Evolutionary conservation across 2,797 vertebrate genomes (phyloP).

Genomic region (Anniella stebbinsi): DNA sequence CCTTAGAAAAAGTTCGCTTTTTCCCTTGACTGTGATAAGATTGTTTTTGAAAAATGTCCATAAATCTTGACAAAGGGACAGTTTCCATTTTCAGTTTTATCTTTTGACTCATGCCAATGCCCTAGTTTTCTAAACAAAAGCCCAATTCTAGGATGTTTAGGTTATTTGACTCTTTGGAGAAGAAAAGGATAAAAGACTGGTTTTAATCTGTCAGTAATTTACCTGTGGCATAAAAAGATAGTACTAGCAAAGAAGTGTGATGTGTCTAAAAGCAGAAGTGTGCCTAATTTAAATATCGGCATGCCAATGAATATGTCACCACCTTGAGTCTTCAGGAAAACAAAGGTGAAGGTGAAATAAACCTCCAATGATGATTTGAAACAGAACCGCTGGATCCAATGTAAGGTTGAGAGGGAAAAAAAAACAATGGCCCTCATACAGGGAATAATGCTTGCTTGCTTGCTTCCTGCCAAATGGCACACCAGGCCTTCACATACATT

Average conservation of each 20-base stretch:
- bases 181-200: slow-evolving; percentile 53
- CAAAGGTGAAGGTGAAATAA: neutral
- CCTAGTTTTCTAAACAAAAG: slow-evolving; percentile 46
- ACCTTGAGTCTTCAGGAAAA: slow-evolving; percentile 36
- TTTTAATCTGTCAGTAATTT: slow-evolving; percentile 55
- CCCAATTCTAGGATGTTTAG: slow-evolving; percentile 37
- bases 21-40: neutral
- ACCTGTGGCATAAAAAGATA: neutral
- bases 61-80: slow-evolving; percentile 21
- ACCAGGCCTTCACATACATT: neutral
- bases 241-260: neutral
- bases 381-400: slow-evolving; percentile 8
- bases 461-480: neutral
- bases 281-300: neutral
- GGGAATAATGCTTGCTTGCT: accelerated
- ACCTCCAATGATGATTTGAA: neutral
- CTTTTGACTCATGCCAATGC: slow-evolving; percentile 45
- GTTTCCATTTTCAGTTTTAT: slow-evolving; percentile 54
- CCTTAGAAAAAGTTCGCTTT: neutral
- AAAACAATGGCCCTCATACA: neutral
- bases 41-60: neutral
- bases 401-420: neutral
- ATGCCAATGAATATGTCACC: slow-evolving; percentile 25
- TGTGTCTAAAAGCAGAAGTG: neutral
- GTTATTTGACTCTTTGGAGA: slow-evolving; percentile 48